Percentiles rank a stretch among this genome's conserved stretches.
Evolutionary conservation across 2,113 vertebrate species (phyloP).

Genomic region (Cephalopterus ornatus): DNA sequence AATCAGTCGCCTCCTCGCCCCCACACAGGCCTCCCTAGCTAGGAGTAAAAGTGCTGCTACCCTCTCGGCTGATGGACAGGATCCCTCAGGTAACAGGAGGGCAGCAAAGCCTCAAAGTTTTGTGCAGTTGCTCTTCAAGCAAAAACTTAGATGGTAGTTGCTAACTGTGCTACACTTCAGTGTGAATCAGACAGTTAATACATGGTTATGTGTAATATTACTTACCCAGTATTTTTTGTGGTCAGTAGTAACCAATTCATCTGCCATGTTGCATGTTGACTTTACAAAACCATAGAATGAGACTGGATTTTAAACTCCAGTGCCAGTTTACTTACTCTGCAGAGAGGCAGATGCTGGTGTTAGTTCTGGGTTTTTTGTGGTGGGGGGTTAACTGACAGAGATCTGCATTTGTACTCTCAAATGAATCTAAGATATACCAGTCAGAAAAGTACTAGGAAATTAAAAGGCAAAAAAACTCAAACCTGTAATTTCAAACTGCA

Average conservation of each 20-base stretch:
- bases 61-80: slow-evolving; percentile 83
- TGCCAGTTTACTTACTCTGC: not conserved
- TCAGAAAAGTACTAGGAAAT: not conserved
- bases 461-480: not conserved
- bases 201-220: not conserved
- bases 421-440: not conserved
- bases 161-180: not conserved
- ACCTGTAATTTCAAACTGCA: not conserved
- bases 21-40: slow-evolving; percentile 91
- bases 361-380: not conserved
- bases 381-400: not conserved
- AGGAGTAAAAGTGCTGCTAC: slow-evolving; percentile 90
- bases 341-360: not conserved
- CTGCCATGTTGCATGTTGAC: not conserved
- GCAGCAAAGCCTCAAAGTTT: not conserved
- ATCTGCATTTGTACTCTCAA: not conserved
- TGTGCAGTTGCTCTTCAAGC: not conserved
- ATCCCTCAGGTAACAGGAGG: slow-evolving; percentile 85
- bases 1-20: slow-evolving; percentile 87
- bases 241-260: not conserved
- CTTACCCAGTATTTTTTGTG: not conserved
- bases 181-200: not conserved
- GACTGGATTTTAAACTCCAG: not conserved
- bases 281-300: not conserved
- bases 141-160: not conserved